Evolutionary conservation across 2,888 invertebrate species (phyloP), one percentile per base, ranked within the genome.

Genomic region (Rhopalosiphum nymphaeae): DNA sequence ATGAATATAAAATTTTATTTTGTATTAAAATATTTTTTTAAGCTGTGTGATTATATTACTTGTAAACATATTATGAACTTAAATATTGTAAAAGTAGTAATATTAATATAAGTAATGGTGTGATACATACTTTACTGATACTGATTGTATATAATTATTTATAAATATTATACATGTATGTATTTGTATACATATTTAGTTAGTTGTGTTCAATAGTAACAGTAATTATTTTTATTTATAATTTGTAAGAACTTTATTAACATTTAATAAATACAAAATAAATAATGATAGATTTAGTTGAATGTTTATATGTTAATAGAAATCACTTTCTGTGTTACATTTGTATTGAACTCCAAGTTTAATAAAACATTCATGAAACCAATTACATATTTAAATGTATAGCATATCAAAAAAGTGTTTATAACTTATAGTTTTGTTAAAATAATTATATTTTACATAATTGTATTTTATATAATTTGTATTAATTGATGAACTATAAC

Each of bases 141-240:
- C 36, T 61, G 61, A 67, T 67, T 92, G 92, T 92, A 88, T 61
- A 87, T 91, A 91, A 91, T 84, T 53, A 91, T 78, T 10, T 91
- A 91, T 84, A 53, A 57, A 91, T 92, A 92, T 49, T 88, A 88
- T 86, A 86, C 86, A 91, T 86, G 86, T 46, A 21, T 92, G 56
- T 42, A 85, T 90, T 91, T 78, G 29, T 78, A 78, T 46, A 90
- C 67, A 53, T 91, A 84, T 86, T 86, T 84, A 89, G 61, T n/a
- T 78, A 89, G 56, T 93, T 94, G 94, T 87, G 94, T 94, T 94
- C 90, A 90, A 86, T 94, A 84, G n/a, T 91, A 61, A 91, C 86
- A 44, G 49, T 91, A 86, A 93, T 93, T 93, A 93, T 67, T 94
- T 92, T 67, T 67, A 94, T 94, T 91, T 91, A 29, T 86, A 93